phyloP scores from a whole-genome alignment of 2,888 invertebrate genomes.

The Eupithecia tripunctaria region DNA sequence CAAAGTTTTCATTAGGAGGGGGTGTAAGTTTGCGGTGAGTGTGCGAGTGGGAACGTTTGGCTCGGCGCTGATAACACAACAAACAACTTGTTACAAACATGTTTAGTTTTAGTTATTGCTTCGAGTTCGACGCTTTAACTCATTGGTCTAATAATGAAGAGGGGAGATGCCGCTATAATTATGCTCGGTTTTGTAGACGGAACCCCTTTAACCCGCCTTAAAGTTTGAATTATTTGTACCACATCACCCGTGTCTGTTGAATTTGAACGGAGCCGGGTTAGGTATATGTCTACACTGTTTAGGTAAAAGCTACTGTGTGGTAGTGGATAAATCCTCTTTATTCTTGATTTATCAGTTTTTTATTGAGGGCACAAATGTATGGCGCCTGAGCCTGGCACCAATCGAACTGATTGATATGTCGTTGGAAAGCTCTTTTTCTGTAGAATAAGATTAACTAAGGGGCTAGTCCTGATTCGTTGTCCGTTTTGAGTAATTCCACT shows the following conservation, averaged over 20 bases:
- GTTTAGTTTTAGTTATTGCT: conserved; percentile 84
- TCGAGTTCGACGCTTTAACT: conserved; percentile 81
- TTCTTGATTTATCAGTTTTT: not conserved
- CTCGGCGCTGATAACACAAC: conserved; percentile 82
- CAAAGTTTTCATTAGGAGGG: conserved; percentile 80
- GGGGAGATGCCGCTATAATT: conserved; percentile 70
- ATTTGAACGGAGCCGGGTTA: not conserved
- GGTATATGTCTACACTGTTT: not conserved
- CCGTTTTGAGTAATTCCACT: too few relatives aligned
- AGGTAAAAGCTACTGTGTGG: not conserved
- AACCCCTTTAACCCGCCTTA: conserved; percentile 34
- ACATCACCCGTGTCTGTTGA: not conserved
- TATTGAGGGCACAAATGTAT: too few relatives aligned
- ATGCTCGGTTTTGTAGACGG: conserved; percentile 63
- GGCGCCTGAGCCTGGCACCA: too few relatives aligned
- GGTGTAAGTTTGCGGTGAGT: conserved; percentile 78
- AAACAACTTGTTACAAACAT: conserved; percentile 85
- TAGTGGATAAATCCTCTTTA: not conserved
- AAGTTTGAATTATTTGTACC: conserved; percentile 4
- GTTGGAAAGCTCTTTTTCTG: too few relatives aligned
- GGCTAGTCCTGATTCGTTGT: too few relatives aligned
- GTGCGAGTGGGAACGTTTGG: conserved; percentile 78
- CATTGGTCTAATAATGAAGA: conserved; percentile 81
- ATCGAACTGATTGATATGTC: too few relatives aligned
- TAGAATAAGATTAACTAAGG: too few relatives aligned